Percentiles rank a stretch among this genome's conserved stretches.
Evolutionary conservation across 2,113 vertebrate species (phyloP).

Genomic region (Cyprinodon tularosa): DNA sequence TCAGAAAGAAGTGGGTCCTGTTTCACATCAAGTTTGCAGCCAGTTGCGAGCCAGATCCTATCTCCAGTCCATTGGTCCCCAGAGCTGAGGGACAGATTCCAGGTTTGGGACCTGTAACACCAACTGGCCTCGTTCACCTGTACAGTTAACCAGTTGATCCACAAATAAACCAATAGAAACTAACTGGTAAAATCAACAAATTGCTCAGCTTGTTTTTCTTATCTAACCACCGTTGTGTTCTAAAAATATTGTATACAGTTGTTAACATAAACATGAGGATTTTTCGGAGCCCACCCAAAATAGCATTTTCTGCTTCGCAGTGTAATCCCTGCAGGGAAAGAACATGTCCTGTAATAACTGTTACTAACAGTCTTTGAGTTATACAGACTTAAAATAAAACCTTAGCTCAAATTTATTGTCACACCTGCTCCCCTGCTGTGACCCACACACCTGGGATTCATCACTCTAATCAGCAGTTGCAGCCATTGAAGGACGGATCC

Average conservation of each 20-base stretch:
- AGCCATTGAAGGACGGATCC: too few species aligned
- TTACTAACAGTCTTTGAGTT: not conserved
- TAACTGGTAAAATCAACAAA: not conserved
- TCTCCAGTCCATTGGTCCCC: conserved; percentile 75
- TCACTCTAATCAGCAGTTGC: too few species aligned
- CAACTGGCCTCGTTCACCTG: conserved; percentile 78
- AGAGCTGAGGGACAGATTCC: conserved; percentile 69
- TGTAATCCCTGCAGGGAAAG: not conserved
- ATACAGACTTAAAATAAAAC: not conserved
- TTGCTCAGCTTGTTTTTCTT: not conserved
- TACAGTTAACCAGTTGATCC: not conserved
- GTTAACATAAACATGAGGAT: not conserved
- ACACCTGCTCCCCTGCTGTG: too few species aligned
- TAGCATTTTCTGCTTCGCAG: too few species aligned
- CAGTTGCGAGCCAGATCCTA: conserved; percentile 81
- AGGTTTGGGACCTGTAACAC: conserved; percentile 77
- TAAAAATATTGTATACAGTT: not conserved
- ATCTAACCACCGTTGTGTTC: not conserved
- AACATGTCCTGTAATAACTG: too few species aligned
- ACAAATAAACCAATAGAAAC: not conserved
- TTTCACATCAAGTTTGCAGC: conserved; percentile 79
- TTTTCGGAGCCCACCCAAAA: not conserved
- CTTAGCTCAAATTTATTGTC: too few species aligned
- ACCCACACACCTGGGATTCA: too few species aligned
- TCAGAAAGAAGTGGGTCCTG: conserved; percentile 78